Evolutionary conservation across 2,797 vertebrate species (phyloP).

Genomic region (Ceyx erithaca): DNA sequence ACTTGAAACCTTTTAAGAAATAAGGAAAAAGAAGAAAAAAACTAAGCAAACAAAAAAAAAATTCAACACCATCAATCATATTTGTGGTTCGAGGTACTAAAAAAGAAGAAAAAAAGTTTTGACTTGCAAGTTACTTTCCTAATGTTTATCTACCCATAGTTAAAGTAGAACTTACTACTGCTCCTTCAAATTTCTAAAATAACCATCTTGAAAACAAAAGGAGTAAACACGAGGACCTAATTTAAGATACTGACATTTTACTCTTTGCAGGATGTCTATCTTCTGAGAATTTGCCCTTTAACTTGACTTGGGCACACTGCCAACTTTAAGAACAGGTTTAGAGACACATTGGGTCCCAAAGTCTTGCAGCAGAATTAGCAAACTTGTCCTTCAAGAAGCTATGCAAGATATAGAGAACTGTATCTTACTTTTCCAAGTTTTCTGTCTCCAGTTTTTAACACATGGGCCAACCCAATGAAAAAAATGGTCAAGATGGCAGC

Average conservation of each 20-base stretch:
- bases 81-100: not conserved
- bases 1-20: not conserved
- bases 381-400: not conserved
- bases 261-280: not conserved
- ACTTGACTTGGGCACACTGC: not conserved
- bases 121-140: not conserved
- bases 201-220: not conserved
- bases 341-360: not conserved
- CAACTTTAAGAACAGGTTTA: not conserved
- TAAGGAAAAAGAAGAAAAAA: not conserved
- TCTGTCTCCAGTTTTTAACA: not conserved
- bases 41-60: not conserved
- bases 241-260: not conserved
- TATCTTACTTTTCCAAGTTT: not conserved
- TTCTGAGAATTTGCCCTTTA: not conserved
- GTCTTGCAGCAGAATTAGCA: not conserved
- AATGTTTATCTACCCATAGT: not conserved
- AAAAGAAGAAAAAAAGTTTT: not conserved
- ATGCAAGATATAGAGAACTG: not conserved
- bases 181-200: not conserved
- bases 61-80: not conserved
- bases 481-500: not conserved
- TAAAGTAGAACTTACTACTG: not conserved
- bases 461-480: not conserved
- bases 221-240: not conserved